A percentile compares a stretch with the other conserved stretches of the same genome.
phyloP scores from a whole-genome alignment of 2,113 vertebrate species.

The Protobothrops flavoviridis region DNA sequence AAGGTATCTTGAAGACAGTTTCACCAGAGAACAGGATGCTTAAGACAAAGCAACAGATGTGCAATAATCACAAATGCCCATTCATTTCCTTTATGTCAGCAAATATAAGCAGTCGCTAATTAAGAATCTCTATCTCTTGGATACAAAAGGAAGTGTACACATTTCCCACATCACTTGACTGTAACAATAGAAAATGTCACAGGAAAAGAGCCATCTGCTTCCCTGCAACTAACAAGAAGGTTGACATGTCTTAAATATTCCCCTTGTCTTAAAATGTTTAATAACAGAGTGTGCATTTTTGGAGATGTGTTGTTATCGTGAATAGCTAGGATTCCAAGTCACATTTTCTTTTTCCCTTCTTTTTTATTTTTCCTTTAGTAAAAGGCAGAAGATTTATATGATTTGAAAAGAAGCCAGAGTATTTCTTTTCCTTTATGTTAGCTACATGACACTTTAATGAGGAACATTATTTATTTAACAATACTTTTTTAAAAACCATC shows the following conservation, averaged over 20 bases:
- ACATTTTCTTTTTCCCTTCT: neutral
- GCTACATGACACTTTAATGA: neutral
- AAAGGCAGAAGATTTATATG: neutral
- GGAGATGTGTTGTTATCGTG: neutral
- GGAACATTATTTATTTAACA: neutral
- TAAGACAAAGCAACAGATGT: conserved; percentile 66
- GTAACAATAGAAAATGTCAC: conserved; percentile 51
- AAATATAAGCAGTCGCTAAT: conserved; percentile 57
- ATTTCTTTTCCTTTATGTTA: neutral
- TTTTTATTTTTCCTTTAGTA: neutral
- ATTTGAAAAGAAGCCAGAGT: neutral
- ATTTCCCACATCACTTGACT: conserved; percentile 49
- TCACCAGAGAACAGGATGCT: conserved; percentile 67
- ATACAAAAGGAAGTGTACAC: conserved; percentile 63
- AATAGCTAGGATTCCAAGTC: neutral
- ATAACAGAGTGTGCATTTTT: neutral
- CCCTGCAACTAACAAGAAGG: neutral
- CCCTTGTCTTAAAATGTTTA: neutral
- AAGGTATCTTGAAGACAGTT: conserved; percentile 48
- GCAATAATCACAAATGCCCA: conserved; percentile 58
- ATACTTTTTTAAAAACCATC: neutral
- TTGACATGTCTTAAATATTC: neutral
- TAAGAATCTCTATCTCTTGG: conserved; percentile 59
- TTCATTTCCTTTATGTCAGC: conserved; percentile 68
- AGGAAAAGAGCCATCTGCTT: conserved; percentile 16